A percentile compares a stretch with the other conserved stretches of the same genome.
Conservation (phyloP, 2,888 invertebrate species). For the Trilocha varians region DNA sequence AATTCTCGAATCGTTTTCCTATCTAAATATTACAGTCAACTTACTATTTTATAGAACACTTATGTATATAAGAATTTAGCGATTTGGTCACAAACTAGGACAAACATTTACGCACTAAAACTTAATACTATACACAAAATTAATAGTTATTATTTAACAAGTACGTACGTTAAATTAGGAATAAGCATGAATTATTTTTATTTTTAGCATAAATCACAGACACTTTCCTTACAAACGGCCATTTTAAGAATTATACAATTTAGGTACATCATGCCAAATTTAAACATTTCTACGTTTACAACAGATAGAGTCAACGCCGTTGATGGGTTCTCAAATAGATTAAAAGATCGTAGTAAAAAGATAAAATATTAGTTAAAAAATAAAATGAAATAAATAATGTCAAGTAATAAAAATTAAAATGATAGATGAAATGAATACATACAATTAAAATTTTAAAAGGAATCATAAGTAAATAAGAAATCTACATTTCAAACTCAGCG, state of each 20-base stretch:
- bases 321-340: neutral
- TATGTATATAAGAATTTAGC: slow-evolving; percentile 28
- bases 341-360: neutral
- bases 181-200: slow-evolving; percentile 60
- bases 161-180: slow-evolving; percentile 53
- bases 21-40: neutral
- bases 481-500: neutral
- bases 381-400: neutral
- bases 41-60: slow-evolving; percentile 24
- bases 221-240: slow-evolving; percentile 58
- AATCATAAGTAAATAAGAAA: neutral
- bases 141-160: slow-evolving; percentile 40
- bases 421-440: neutral
- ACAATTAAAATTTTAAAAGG: neutral
- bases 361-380: neutral
- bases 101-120: slow-evolving; percentile 39
- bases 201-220: slow-evolving; percentile 71
- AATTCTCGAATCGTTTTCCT: neutral
- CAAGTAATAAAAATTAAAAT: neutral
- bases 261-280: neutral
- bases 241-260: slow-evolving; percentile 31
- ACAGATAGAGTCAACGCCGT: neutral
- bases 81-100: slow-evolving; percentile 60
- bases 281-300: neutral
- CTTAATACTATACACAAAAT: slow-evolving; percentile 58